phyloP scores from a whole-genome alignment of 1,140 invertebrate genomes.

The Drosophila sturtevanti region DNA sequence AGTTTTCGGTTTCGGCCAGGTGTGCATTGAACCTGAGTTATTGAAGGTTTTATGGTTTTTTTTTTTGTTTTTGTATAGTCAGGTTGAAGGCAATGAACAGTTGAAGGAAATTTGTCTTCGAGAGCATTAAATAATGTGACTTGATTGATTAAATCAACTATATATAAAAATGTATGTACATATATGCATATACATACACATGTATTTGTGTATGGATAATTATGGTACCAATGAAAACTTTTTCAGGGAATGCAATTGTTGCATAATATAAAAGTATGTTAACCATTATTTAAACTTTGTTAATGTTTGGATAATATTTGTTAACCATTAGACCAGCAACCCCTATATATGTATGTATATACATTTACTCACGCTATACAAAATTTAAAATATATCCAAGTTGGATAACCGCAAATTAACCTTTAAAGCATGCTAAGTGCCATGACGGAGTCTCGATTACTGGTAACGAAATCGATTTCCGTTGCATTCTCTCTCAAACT shows the following conservation, averaged over 20 bases:
- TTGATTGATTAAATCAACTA: background rate
- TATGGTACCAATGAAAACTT: too few species aligned
- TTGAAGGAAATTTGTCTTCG: background rate
- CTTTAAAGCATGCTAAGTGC: background rate
- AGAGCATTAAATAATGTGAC: background rate
- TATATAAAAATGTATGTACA: background rate
- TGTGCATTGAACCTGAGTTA: slow-evolving; percentile 7
- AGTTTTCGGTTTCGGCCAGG: background rate
- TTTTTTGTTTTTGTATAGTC: background rate
- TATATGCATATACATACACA: too few species aligned
- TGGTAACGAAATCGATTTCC: background rate
- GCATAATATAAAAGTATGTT: background rate
- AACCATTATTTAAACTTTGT: too few species aligned
- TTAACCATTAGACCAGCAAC: background rate
- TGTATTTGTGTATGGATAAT: too few species aligned
- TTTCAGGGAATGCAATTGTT: background rate
- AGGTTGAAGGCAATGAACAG: background rate
- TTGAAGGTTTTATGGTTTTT: background rate
- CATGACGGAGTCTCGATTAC: background rate
- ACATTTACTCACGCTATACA: too few species aligned
- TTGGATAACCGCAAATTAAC: background rate
- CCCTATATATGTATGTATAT: too few species aligned
- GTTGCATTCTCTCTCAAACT: too few species aligned
- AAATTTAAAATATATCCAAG: background rate
- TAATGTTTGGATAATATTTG: background rate